Conservation (phyloP, 2,797 vertebrate species). For the Karalla daura region DNA sequence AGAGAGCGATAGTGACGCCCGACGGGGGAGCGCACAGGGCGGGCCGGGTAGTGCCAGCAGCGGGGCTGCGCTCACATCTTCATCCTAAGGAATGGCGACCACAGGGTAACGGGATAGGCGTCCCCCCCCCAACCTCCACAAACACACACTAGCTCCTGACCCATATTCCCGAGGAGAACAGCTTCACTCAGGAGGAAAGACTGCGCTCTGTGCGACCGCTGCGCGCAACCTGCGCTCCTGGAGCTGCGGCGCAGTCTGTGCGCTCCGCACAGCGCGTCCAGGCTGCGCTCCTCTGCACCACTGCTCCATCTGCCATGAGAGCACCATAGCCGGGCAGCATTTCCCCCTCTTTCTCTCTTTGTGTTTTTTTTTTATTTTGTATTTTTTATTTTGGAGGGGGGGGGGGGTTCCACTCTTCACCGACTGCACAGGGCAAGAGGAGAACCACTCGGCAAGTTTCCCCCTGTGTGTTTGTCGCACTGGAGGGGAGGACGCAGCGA, state of each 20-base stretch:
- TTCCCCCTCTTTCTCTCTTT: too few relatives aligned
- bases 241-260: slow-evolving; percentile 57
- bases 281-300: slow-evolving; percentile 36
- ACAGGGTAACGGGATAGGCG: slow-evolving; percentile 37
- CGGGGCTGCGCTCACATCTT: slow-evolving; percentile 63
- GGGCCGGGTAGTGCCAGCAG: slow-evolving; percentile 42
- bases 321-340: slow-evolving; percentile 19
- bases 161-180: slow-evolving; percentile 23
- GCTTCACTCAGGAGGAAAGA: slow-evolving; percentile 23
- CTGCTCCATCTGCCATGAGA: slow-evolving; percentile 41
- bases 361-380: neutral
- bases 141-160: slow-evolving; percentile 17
- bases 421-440: slow-evolving; percentile 21
- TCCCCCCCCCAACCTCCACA: too few relatives aligned
- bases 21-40: slow-evolving; percentile 47
- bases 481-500: slow-evolving; percentile 73
- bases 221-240: slow-evolving; percentile 64
- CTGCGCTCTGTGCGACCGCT: slow-evolving; percentile 34
- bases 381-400: too few relatives aligned
- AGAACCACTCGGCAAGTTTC: slow-evolving; percentile 59
- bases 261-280: slow-evolving; percentile 60
- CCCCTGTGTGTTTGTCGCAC: slow-evolving; percentile 49
- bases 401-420: neutral
- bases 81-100: slow-evolving; percentile 54
- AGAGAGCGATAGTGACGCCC: slow-evolving; percentile 55